These are phyloP conservation scores for Tetrapedia diversipes DNA, from an alignment of 2,888 invertebrate species.

Conservation along the genomic window DNA sequence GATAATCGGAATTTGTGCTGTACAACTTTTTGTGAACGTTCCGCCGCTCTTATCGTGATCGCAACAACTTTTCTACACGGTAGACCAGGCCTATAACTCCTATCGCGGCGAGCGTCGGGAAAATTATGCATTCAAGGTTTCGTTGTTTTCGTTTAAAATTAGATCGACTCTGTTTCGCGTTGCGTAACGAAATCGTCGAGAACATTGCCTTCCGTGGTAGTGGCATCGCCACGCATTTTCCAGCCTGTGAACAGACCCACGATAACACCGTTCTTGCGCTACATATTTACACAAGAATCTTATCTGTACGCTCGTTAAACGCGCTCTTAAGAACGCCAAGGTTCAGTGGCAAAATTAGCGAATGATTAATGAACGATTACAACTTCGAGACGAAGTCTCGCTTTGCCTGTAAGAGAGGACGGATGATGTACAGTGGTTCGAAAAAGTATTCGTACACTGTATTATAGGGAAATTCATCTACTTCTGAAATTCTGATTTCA, in stretches of 20 bases:
- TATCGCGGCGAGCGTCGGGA: not conserved
- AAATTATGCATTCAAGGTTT: conserved; percentile 21
- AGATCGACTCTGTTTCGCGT: conserved; percentile 35
- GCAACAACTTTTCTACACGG: not conserved
- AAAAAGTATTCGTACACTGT: too few relatives aligned
- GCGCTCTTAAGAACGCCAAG: conserved; percentile 30
- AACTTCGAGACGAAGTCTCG: not conserved
- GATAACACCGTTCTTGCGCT: conserved; percentile 59
- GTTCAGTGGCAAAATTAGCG: conserved; percentile 62
- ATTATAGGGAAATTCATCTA: too few relatives aligned
- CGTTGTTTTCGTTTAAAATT: conserved; percentile 33
- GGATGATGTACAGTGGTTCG: too few relatives aligned
- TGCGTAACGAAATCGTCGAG: conserved; percentile 48
- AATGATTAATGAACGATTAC: conserved; percentile 56
- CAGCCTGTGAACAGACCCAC: conserved; percentile 34
- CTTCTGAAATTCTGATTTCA: too few relatives aligned
- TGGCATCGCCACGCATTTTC: conserved; percentile 27
- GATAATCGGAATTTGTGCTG: too few relatives aligned
- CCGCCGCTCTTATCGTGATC: too few relatives aligned
- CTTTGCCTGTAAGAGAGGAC: not conserved
- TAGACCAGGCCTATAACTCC: not conserved
- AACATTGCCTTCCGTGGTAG: conserved; percentile 29
- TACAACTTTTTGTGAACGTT: too few relatives aligned
- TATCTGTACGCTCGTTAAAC: conserved; percentile 58
- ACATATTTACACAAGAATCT: conserved; percentile 68